Conservation (phyloP, 2,888 invertebrate species). For the Seladonia tumulorum region DNA sequence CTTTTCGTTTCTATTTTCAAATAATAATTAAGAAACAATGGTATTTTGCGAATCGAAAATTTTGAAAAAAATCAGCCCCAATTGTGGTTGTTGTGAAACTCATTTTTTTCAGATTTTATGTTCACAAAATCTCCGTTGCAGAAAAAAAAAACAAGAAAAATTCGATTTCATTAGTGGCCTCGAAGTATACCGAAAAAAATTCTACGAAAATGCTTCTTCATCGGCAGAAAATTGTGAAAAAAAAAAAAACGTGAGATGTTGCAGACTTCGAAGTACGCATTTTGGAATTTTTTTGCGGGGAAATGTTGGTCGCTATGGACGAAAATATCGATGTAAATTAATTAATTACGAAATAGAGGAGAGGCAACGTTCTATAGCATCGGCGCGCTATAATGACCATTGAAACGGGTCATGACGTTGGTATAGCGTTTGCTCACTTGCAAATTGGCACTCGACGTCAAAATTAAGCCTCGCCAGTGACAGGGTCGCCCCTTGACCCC, state of each 20-base stretch:
- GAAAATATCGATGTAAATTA: not conserved
- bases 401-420: not conserved
- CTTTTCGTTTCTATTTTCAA: not conserved
- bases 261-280: not conserved
- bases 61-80: not conserved
- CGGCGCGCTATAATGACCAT: not conserved
- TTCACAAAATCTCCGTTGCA: not conserved
- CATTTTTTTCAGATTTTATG: not conserved
- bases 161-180: not conserved
- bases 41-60: not conserved
- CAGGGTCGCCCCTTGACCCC: slow-evolving; percentile 13
- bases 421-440: not conserved
- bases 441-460: not conserved
- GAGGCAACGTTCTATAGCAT: not conserved
- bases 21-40: not conserved
- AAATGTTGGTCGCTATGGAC: not conserved
- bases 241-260: not conserved
- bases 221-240: no score
- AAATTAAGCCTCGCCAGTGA: slow-evolving; percentile 1
- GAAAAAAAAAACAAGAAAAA: not conserved
- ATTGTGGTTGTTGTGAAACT: fast-evolving
- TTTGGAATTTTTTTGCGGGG: not conserved
- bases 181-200: no score
- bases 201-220: no score
- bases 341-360: not conserved